Percentiles rank a stretch among this genome's conserved stretches.
Conservation (phyloP, 2,113 vertebrate species). For the Sprattus sprattus region DNA sequence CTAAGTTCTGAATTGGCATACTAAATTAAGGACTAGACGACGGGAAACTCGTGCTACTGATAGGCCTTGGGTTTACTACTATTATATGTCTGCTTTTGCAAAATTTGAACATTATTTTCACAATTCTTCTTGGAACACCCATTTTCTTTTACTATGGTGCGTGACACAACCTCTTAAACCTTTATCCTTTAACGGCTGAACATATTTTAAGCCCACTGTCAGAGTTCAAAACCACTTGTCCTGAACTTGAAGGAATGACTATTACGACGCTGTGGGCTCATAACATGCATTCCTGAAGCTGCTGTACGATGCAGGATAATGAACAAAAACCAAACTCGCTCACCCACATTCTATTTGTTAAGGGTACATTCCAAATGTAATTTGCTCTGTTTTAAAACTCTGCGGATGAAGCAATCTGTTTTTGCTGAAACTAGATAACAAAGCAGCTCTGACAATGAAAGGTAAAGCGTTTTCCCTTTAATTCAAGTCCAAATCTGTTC, state of each 20-base stretch:
- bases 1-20: neutral
- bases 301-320: slow-evolving; percentile 2
- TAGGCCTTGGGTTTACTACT: neutral
- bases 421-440: neutral
- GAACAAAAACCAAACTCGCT: slow-evolving; percentile 27
- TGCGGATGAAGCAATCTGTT: neutral
- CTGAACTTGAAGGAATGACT: slow-evolving; percentile 9
- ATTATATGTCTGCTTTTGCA: too few relatives aligned
- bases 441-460: neutral
- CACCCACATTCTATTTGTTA: slow-evolving; percentile 32
- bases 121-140: neutral
- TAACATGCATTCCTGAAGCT: slow-evolving; percentile 26
- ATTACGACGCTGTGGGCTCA: neutral
- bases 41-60: neutral
- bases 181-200: too few relatives aligned
- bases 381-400: neutral
- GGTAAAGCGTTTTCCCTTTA: neutral
- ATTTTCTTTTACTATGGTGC: neutral
- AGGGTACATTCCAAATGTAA: neutral
- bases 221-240: neutral
- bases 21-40: neutral
- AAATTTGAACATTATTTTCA: too few relatives aligned
- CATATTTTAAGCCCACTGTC: neutral
- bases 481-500: neutral
- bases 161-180: too few relatives aligned